phyloP scores from a whole-genome alignment of 2,888 invertebrate genomes.

The Masnerella sp. region DNA sequence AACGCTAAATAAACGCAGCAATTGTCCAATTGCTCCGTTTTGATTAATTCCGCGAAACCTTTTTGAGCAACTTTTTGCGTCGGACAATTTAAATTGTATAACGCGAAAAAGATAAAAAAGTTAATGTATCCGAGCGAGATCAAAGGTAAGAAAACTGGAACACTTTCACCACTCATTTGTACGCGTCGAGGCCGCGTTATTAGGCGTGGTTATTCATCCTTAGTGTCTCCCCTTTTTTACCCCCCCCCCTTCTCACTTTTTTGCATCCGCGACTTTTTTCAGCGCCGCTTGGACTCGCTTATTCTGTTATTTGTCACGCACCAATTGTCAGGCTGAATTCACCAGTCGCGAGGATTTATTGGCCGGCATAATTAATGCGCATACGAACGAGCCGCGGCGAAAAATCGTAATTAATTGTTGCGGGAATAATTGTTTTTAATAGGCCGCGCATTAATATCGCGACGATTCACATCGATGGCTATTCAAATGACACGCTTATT shows the following conservation, averaged over 20 bases:
- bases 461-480: too few relatives aligned
- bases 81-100: background rate
- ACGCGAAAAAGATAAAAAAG: background rate
- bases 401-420: too few relatives aligned
- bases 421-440: too few relatives aligned
- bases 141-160: conserved; percentile 43
- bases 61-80: background rate
- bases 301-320: conserved; percentile 45
- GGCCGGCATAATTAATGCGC: too few relatives aligned
- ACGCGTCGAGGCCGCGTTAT: conserved; percentile 38
- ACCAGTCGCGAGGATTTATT: conserved; percentile 41
- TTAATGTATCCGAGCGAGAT: conserved; percentile 22
- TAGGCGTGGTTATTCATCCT: conserved; percentile 52
- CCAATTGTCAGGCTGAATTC: conserved; percentile 44
- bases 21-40: background rate
- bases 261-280: conserved; percentile 12
- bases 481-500: too few relatives aligned
- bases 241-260: background rate
- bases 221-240: conserved; percentile 26
- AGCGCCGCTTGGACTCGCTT: conserved; percentile 10
- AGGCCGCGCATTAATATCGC: too few relatives aligned
- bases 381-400: too few relatives aligned
- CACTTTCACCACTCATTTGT: conserved; percentile 47
- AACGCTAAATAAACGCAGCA: too few relatives aligned
- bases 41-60: conserved; percentile 6